Percentiles rank a stretch among this genome's conserved stretches.
phyloP scores from a whole-genome alignment of 2,113 vertebrate genomes.

The Phrynosoma platyrhinos region DNA sequence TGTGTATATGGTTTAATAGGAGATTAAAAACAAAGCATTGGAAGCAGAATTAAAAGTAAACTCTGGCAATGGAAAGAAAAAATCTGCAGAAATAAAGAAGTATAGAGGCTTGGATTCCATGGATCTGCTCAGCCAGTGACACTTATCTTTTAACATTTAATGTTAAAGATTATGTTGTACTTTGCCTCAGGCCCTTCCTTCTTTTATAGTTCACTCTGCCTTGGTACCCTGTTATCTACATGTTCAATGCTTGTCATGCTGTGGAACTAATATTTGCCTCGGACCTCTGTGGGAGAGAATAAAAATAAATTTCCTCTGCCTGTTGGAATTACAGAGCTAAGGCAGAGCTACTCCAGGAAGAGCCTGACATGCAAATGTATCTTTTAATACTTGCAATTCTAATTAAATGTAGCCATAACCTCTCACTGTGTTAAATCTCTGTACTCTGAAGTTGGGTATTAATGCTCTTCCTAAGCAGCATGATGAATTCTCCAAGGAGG shows the following conservation, averaged over 20 bases:
- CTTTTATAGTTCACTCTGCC: constrained; percentile 27
- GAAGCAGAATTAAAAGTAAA: constrained; percentile 20
- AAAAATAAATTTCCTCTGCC: constrained; percentile 26
- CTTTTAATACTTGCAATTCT: constrained; percentile 33
- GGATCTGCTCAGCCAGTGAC: constrained; percentile 11
- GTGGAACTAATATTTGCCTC: constrained; percentile 25
- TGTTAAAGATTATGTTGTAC: constrained; percentile 31
- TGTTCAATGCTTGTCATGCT: neutral
- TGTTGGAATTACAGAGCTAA: constrained; percentile 31
- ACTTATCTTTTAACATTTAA: constrained; percentile 35
- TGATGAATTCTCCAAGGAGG: neutral
- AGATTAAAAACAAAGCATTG: neutral
- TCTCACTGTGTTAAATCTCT: constrained; percentile 28
- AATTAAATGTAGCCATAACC: constrained; percentile 29
- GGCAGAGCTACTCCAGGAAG: constrained; percentile 12
- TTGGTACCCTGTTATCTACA: accelerated
- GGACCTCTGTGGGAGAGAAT: constrained; percentile 16
- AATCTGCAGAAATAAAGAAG: constrained; percentile 22
- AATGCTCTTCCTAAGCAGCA: neutral
- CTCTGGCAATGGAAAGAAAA: neutral
- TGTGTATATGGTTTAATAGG: neutral
- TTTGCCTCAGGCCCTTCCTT: constrained; percentile 15
- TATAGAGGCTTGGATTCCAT: neutral
- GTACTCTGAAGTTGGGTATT: constrained; percentile 13
- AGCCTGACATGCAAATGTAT: neutral